These are phyloP conservation scores for Tetragnatha montana DNA, from an alignment of 2,888 invertebrate species.

Conservation along the genomic window DNA sequence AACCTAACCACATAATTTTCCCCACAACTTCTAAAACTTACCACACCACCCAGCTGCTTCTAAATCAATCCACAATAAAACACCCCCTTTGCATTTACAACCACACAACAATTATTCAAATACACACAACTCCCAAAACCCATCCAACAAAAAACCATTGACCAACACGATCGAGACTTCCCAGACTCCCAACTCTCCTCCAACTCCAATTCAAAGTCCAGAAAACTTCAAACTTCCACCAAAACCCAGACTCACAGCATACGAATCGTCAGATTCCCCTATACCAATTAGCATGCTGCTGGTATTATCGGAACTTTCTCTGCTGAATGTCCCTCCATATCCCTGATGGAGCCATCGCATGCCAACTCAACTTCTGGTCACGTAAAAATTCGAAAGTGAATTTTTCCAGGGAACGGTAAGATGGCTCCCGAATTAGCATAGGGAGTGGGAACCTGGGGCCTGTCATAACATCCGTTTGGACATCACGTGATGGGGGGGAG, in stretches of 20 bases:
- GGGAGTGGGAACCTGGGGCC: conserved; percentile 17
- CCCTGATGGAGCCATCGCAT: conserved; percentile 4
- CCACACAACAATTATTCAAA: background rate
- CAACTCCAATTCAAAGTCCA: background rate
- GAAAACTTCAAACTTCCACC: background rate
- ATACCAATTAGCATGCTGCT: background rate
- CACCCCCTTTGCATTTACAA: background rate
- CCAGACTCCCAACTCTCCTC: background rate
- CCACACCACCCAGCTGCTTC: background rate
- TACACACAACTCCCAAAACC: background rate
- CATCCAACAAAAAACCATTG: background rate
- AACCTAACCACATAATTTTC: too few species aligned
- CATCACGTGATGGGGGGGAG: conserved; percentile 38
- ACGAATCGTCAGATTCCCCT: background rate
- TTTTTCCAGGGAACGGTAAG: conserved; percentile 6
- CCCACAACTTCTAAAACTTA: too few species aligned
- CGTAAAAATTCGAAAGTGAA: conserved; percentile 24
- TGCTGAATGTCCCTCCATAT: background rate
- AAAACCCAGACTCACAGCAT: background rate
- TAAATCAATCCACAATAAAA: background rate
- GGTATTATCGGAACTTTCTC: background rate
- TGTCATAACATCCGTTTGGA: conserved; percentile 66
- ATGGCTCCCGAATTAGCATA: conserved; percentile 40
- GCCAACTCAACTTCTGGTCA: background rate
- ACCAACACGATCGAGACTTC: too few species aligned